Evolutionary conservation across 1,140 invertebrate genomes (phyloP), one percentile per base, ranked within the genome.

Genomic region (Lepidurus apus): DNA sequence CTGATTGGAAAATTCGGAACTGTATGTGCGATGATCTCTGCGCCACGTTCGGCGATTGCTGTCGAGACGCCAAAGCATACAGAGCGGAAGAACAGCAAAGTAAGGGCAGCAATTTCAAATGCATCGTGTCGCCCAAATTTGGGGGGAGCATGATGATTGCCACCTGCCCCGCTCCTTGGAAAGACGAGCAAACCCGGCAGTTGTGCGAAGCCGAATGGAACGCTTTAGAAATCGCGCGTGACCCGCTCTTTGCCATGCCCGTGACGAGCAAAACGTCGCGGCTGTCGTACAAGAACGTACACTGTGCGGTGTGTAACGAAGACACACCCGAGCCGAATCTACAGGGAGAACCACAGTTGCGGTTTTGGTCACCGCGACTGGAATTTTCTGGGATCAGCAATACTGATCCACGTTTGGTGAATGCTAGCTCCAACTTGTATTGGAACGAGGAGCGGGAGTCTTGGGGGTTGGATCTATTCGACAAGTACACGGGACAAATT

Each of bases 251-350:
- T 0, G 81, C 81, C 10, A 83, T 86, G 43, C 88, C 88, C 0
- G 86, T 87, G 8, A 88, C 87, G 0, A 85, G 84, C 74, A 81
- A 82, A 42, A 74, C 75, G 11, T 82, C 86, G 0, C 85, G 87
- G 3, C 79, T 86, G 43, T 89, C 88, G 0, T 90, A 88, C 82
- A 85, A 85, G 75, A 90, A 90, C 81, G 82, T 85, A 26, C 87
- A 85, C 83, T 90, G 89, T 81, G 88, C 89, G 0, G 77, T 86
- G 7, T 90, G 89, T 81, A 87, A 90, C 82, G 82, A 84, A 1
- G 86, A 87, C 75, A 78, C 80, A 43, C 26, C 75, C 43, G 24
- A 65, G 76, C n/a, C 75, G 42, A 43, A 53, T 13, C 34, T 34
- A 45, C 17, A 42, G 17, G 34, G 43, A 44, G 79, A 79, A 75